phyloP scores from a whole-genome alignment of 2,888 invertebrate species.

The Drosophila suboccidentalis region DNA sequence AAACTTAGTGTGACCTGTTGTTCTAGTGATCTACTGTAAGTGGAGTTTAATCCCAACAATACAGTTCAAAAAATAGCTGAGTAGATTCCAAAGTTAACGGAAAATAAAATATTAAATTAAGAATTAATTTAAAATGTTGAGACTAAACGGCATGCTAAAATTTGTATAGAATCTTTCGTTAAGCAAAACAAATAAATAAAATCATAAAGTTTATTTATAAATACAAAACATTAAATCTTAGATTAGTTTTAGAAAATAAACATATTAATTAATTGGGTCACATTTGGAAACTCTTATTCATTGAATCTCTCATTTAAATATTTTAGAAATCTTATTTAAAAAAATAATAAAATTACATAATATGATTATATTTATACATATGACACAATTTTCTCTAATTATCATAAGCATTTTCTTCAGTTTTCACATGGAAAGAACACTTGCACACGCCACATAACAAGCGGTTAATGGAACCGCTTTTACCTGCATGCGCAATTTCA shows the following conservation, averaged over 20 bases:
- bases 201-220: too few species aligned
- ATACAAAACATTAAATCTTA: too few species aligned
- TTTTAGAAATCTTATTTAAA: too few species aligned
- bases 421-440: constrained; percentile 38
- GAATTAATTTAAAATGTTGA: too few species aligned
- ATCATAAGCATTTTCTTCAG: neutral
- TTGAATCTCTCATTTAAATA: too few species aligned
- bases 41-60: neutral
- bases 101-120: neutral
- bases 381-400: neutral
- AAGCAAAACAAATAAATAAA: too few species aligned
- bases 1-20: neutral
- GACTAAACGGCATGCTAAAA: too few species aligned
- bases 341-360: neutral
- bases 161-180: too few species aligned
- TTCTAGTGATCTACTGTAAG: neutral
- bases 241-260: too few species aligned
- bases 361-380: neutral
- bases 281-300: too few species aligned
- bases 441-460: constrained; percentile 21
- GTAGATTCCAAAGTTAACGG: neutral
- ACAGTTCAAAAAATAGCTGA: neutral
- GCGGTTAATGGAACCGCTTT: constrained; percentile 52
- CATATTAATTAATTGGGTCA: too few species aligned
- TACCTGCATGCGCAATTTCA: constrained; percentile 57